Conservation (phyloP, 2,888 invertebrate genomes). For the Galerucella pusilla region DNA sequence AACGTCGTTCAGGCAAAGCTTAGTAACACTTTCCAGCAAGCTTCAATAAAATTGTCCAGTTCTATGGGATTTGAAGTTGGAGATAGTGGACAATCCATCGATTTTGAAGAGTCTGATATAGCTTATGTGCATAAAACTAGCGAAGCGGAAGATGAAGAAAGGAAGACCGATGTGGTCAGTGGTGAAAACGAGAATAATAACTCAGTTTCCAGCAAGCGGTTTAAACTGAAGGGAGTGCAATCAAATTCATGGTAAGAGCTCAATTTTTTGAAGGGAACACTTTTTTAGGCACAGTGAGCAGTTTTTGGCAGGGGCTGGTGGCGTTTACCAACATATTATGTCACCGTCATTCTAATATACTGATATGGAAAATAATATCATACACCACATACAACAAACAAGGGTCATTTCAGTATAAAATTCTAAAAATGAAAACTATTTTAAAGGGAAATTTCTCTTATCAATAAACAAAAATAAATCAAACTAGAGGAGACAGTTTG, state of each 20-base stretch:
- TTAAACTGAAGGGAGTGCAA: not conserved
- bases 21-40: slow-evolving; percentile 84
- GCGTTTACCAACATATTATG: no score
- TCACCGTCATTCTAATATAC: no score
- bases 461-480: no score
- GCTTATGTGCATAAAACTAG: not conserved
- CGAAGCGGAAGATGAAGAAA: not conserved
- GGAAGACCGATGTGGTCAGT: not conserved
- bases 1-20: slow-evolving; percentile 89
- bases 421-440: no score
- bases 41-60: slow-evolving; percentile 86
- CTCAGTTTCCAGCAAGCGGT: not conserved
- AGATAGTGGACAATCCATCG: slow-evolving; percentile 59
- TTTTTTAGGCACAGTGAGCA: not conserved
- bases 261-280: not conserved
- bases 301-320: no score
- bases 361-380: no score
- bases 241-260: not conserved
- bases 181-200: slow-evolving; percentile 2
- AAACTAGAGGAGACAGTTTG: no score
- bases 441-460: no score
- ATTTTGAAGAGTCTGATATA: not conserved
- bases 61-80: slow-evolving; percentile 83
- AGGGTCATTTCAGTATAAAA: no score
- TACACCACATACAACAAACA: no score